These are phyloP conservation scores for Corapipo altera DNA, from an alignment of 2,113 vertebrate species.

Conservation along the genomic window DNA sequence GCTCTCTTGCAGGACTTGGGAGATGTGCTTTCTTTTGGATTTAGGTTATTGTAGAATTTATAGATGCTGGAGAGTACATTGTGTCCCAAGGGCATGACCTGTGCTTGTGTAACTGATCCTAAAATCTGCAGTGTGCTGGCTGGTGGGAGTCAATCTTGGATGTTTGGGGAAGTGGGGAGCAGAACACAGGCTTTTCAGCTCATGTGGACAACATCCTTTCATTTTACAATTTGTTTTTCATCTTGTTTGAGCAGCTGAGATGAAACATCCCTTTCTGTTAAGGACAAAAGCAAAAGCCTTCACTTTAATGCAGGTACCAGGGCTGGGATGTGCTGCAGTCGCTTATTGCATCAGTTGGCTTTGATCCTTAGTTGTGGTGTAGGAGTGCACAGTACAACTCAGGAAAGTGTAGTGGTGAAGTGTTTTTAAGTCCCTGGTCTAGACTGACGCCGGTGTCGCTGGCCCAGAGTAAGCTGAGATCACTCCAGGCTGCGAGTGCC, in stretches of 20 bases:
- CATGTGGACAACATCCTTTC: not conserved
- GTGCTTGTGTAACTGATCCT: not conserved
- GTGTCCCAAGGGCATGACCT: not conserved
- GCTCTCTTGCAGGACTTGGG: not conserved
- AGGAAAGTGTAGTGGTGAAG: not conserved
- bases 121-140: not conserved
- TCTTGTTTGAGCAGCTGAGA: not conserved
- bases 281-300: conserved; percentile 18
- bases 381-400: not conserved
- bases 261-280: not conserved
- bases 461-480: not conserved
- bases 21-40: not conserved
- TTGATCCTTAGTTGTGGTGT: conserved; percentile 12
- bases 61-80: not conserved
- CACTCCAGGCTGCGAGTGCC: not conserved
- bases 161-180: not conserved
- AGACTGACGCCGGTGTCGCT: not conserved
- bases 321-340: not conserved
- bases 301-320: not conserved
- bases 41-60: not conserved
- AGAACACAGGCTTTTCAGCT: not conserved
- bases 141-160: not conserved
- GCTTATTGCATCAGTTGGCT: conserved; percentile 1
- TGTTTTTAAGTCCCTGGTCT: not conserved
- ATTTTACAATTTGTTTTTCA: not conserved